Evolutionary conservation across 2,113 vertebrate species (phyloP).

Genomic region (Thomomys bottae): DNA sequence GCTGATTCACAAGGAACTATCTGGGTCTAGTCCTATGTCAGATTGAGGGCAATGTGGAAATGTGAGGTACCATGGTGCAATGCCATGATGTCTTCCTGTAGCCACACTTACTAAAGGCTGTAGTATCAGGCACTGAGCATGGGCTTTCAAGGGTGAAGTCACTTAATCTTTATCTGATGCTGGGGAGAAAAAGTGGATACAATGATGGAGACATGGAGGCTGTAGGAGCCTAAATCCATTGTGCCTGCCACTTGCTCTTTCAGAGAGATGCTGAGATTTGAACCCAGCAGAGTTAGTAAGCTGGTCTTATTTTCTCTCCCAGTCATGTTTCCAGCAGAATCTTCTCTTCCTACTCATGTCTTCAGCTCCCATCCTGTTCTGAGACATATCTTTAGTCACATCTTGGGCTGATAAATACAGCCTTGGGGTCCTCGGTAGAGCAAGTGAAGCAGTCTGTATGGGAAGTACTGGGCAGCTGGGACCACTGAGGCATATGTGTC

Average conservation of each 20-base stretch:
- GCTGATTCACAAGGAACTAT: too few species aligned
- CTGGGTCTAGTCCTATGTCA: too few species aligned
- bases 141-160: not conserved
- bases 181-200: too few species aligned
- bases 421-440: accelerated
- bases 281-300: not conserved
- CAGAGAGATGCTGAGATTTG: not conserved
- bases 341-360: too few species aligned
- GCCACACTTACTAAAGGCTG: not conserved
- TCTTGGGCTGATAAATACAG: accelerated
- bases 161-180: not conserved
- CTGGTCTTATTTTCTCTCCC: accelerated
- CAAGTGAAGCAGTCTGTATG: not conserved
- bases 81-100: too few species aligned
- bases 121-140: not conserved
- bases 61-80: too few species aligned
- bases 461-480: not conserved
- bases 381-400: not conserved
- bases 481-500: too few species aligned
- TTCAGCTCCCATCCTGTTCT: too few species aligned
- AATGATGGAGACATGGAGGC: not conserved
- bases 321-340: not conserved
- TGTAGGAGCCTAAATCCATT: too few species aligned
- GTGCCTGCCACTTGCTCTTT: accelerated
- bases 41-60: too few species aligned